These are phyloP conservation scores for Watersipora subatra DNA, from an alignment of 1,140 invertebrate genomes.

Conservation along the genomic window DNA sequence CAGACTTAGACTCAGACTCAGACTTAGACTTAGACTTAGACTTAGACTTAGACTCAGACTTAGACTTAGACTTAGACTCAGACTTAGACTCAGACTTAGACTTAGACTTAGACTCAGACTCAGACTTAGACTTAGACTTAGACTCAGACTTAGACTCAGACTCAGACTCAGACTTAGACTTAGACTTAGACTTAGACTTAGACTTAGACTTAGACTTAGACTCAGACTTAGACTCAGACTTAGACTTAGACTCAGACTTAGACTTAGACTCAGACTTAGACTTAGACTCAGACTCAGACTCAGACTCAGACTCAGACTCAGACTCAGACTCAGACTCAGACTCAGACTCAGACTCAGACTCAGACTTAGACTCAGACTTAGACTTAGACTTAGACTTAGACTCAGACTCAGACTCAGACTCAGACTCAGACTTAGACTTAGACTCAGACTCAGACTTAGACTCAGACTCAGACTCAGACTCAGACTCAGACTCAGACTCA, in stretches of 20 bases:
- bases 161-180: neutral
- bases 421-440: neutral
- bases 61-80: neutral
- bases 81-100: neutral
- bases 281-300: neutral
- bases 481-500: neutral
- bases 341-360: neutral
- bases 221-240: neutral
- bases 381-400: neutral
- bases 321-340: neutral
- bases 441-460: neutral
- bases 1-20: neutral
- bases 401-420: neutral
- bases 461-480: neutral
- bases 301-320: neutral
- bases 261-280: neutral
- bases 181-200: neutral
- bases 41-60: neutral
- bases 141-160: neutral
- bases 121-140: neutral
- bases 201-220: neutral
- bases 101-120: neutral
- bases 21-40: neutral
- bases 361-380: neutral
- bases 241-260: neutral